These are phyloP conservation scores for Poeciliopsis presidionis DNA, from an alignment of 2,797 vertebrate genomes.

Conservation along the genomic window DNA sequence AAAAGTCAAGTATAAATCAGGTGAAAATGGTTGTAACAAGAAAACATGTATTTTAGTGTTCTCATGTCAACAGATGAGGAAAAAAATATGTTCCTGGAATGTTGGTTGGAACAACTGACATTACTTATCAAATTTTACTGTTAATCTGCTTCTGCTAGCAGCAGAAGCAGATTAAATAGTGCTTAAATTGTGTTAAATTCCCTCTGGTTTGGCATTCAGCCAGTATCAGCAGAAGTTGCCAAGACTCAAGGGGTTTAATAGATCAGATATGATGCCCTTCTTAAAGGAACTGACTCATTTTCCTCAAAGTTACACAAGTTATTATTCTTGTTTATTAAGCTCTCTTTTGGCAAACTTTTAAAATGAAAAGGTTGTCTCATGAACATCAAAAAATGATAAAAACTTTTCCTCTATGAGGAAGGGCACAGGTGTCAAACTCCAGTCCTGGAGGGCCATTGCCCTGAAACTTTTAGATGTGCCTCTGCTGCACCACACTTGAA, in stretches of 20 bases:
- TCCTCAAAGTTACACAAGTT: conserved; percentile 10
- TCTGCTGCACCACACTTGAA: too few species aligned
- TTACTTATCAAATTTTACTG: neutral
- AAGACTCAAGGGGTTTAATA: conserved; percentile 7
- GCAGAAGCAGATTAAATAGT: too few species aligned
- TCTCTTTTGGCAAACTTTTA: conserved; percentile 1
- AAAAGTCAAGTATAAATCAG: neutral
- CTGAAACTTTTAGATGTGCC: too few species aligned
- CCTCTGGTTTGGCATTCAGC: conserved; percentile 16
- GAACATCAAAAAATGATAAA: conserved; percentile 7
- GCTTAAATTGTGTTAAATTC: neutral
- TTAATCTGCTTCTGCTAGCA: neutral
- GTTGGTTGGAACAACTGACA: neutral
- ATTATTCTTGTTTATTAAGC: conserved; percentile 15
- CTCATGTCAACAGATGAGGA: neutral
- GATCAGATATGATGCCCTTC: conserved; percentile 7
- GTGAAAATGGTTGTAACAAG: neutral
- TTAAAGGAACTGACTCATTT: conserved; percentile 18
- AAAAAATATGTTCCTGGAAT: neutral
- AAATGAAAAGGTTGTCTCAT: neutral
- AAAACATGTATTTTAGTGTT: neutral
- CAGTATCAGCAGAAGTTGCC: conserved; percentile 6
- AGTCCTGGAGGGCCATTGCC: too few species aligned
- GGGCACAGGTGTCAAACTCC: too few species aligned
- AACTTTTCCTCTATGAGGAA: conserved; percentile 2